Evolutionary conservation across 2,888 invertebrate genomes (phyloP).

Genomic region (Latrodectus elegans): DNA sequence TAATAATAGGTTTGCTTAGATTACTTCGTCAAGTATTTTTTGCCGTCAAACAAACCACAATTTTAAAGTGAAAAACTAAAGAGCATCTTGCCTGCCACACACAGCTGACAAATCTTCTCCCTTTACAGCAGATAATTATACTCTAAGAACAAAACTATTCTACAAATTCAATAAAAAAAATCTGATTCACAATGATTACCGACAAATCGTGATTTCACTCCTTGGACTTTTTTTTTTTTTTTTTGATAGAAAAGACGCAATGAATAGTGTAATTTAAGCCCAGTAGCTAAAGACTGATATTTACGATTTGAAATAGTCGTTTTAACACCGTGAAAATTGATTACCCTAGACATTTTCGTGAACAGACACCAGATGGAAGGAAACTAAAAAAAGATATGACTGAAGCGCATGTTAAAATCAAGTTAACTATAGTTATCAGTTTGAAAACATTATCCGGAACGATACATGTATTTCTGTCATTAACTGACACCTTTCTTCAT

Average conservation of each 20-base stretch:
- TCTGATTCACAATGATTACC: slow-evolving; percentile 28
- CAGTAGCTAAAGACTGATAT: neutral
- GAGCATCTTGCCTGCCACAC: neutral
- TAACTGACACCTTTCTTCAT: no score
- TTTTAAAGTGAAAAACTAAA: neutral
- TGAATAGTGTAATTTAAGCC: neutral
- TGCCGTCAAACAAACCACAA: no score
- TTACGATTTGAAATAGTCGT: neutral
- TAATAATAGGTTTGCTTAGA: no score
- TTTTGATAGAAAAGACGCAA: neutral
- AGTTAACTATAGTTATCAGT: slow-evolving; percentile 36
- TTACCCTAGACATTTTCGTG: slow-evolving; percentile 8
- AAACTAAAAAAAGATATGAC: slow-evolving; percentile 15
- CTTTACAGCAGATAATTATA: slow-evolving; percentile 2
- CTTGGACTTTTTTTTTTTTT: slow-evolving; percentile 12
- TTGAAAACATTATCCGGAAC: neutral
- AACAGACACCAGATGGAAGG: slow-evolving; percentile 5
- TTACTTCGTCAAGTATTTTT: no score
- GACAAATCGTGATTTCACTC: slow-evolving; percentile 34
- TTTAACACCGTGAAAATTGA: slow-evolving; percentile 30
- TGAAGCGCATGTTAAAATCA: slow-evolving; percentile 32
- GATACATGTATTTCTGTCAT: no score
- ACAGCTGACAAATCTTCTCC: neutral
- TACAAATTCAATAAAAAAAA: slow-evolving; percentile 29
- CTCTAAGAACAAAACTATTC: slow-evolving; percentile 34